Percentiles rank a stretch among this genome's conserved stretches.
Evolutionary conservation across 2,888 invertebrate species (phyloP).

Genomic region (Globia sparganii): DNA sequence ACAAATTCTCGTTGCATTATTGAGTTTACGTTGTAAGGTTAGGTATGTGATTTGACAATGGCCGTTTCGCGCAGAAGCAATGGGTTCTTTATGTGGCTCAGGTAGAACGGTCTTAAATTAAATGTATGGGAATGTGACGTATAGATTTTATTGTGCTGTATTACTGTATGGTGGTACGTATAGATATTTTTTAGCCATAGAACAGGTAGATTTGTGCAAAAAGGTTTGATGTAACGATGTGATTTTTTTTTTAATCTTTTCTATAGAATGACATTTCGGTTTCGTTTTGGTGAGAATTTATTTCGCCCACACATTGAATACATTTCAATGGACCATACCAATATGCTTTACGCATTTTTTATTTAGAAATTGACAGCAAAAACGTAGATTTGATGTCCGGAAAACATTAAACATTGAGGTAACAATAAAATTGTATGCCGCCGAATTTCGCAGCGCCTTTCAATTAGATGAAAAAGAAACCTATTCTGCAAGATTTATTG

Average conservation of each 20-base stretch:
- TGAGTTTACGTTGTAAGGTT: conserved; percentile 80
- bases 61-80: conserved; percentile 84
- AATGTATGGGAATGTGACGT: conserved; percentile 65
- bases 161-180: conserved; percentile 40
- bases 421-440: conserved; percentile 38
- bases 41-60: conserved; percentile 84
- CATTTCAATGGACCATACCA: conserved; percentile 16
- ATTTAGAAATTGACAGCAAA: conserved; percentile 29
- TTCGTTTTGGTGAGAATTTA: conserved; percentile 61
- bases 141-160: conserved; percentile 71
- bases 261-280: conserved; percentile 27
- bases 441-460: conserved; percentile 29
- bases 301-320: conserved; percentile 40
- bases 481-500: background rate
- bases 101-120: conserved; percentile 73
- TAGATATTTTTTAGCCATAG: conserved; percentile 20
- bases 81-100: conserved; percentile 68
- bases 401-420: conserved; percentile 43
- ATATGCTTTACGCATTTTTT: conserved; percentile 17
- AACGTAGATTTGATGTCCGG: conserved; percentile 44
- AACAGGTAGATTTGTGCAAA: conserved; percentile 61
- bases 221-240: conserved; percentile 30
- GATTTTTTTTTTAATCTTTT: conserved; percentile 26
- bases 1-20: conserved; percentile 72
- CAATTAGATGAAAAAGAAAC: conserved; percentile 24